Conservation (phyloP, 2,113 vertebrate genomes). For the Turdus rufiventris region DNA sequence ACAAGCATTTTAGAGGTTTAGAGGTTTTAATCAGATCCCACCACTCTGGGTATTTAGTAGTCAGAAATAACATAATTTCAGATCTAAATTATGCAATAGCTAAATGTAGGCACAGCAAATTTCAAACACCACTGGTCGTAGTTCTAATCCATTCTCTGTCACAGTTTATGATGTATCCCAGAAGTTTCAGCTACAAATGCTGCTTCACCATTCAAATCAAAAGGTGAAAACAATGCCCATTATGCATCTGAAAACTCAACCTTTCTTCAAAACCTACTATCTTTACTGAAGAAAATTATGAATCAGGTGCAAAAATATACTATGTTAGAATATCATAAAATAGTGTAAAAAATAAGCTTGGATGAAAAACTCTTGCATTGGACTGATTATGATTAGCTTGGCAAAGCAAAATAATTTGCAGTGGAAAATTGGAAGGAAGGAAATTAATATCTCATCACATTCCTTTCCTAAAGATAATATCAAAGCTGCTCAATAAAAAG, state of each 20-base stretch:
- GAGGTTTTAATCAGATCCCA: background rate
- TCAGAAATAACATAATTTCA: background rate
- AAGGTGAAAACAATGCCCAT: background rate
- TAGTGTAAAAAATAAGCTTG: background rate
- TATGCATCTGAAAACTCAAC: background rate
- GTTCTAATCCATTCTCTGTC: background rate
- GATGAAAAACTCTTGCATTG: background rate
- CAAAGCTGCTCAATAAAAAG: background rate
- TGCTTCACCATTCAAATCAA: background rate
- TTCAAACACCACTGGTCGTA: background rate
- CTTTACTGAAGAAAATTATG: background rate
- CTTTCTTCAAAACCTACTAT: background rate
- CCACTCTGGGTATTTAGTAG: background rate
- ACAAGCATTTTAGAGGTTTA: background rate
- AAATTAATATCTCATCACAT: background rate
- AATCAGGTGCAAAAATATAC: background rate
- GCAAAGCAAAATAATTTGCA: background rate
- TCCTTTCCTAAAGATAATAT: background rate
- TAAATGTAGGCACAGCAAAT: background rate
- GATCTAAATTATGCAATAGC: background rate
- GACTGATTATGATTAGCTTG: background rate
- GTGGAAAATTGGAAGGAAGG: background rate
- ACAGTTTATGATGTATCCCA: background rate
- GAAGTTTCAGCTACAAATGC: background rate
- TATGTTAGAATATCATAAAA: background rate